Conservation (phyloP, 1,140 invertebrate species). For the Reticulitermes speratus region DNA sequence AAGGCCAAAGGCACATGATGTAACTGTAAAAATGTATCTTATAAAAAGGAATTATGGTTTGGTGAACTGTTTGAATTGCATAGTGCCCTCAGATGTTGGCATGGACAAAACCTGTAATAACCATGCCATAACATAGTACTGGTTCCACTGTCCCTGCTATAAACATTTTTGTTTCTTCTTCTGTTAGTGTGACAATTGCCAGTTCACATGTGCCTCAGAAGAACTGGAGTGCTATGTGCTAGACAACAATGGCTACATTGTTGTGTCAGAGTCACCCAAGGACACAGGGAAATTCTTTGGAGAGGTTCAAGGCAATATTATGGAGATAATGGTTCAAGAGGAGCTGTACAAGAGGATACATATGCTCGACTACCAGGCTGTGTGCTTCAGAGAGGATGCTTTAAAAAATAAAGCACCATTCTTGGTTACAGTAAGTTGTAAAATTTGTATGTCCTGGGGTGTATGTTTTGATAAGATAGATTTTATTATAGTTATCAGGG, state of each 20-base stretch:
- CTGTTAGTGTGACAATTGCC: slow-evolving; percentile 10
- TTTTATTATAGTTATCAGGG: not conserved
- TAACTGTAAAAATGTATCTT: too few species aligned
- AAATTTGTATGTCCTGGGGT: not conserved
- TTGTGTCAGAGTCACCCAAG: slow-evolving; percentile 68
- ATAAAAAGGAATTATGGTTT: too few species aligned
- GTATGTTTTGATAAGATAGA: not conserved
- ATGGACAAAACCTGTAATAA: not conserved
- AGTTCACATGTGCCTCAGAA: slow-evolving; percentile 65
- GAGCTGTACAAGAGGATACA: slow-evolving; percentile 74
- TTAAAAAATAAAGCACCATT: not conserved
- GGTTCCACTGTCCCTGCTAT: too few species aligned
- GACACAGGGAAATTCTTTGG: slow-evolving; percentile 87
- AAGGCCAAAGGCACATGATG: too few species aligned
- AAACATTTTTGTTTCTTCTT: too few species aligned
- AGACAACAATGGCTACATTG: slow-evolving; percentile 87
- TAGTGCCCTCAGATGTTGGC: not conserved
- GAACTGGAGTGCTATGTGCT: slow-evolving; percentile 81
- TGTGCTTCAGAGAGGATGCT: slow-evolving; percentile 70
- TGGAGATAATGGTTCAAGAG: slow-evolving; percentile 73
- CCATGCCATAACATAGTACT: not conserved
- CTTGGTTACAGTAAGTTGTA: slow-evolving; percentile 4
- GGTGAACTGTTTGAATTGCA: too few species aligned
- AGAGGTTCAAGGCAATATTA: slow-evolving; percentile 74
- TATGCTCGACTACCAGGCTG: slow-evolving; percentile 87